These are phyloP conservation scores for Rhinella marina DNA, from an alignment of 2,797 vertebrate genomes.

Conservation along the genomic window DNA sequence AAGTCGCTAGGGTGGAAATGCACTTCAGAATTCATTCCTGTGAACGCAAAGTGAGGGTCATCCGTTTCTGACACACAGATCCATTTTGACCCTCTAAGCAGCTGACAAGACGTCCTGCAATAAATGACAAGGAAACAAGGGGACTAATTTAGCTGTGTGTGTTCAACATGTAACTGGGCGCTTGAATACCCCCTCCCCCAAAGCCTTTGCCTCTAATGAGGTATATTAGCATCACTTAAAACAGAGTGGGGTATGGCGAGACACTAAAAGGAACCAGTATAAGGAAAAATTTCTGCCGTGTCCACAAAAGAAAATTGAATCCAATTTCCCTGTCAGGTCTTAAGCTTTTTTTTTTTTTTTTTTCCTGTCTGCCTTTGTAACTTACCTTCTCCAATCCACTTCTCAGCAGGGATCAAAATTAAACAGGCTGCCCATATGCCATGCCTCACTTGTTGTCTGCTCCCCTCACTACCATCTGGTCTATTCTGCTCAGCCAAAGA, in stretches of 20 bases:
- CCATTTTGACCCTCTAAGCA: conserved; percentile 63
- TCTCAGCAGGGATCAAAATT: conserved; percentile 92
- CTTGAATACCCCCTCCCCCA: not conserved
- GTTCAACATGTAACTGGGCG: conserved; percentile 17
- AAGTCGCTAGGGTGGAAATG: conserved; percentile 25
- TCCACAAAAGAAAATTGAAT: conserved; percentile 65
- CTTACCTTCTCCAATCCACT: conserved; percentile 74
- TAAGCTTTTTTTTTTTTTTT: conserved; percentile 13
- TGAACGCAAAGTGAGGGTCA: not conserved
- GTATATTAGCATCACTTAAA: conserved; percentile 31
- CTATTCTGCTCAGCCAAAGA: conserved; percentile 85
- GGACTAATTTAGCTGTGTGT: conserved; percentile 63
- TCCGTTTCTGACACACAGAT: conserved; percentile 2
- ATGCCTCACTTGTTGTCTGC: conserved; percentile 92
- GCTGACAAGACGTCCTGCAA: conserved; percentile 64
- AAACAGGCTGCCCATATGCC: conserved; percentile 99
- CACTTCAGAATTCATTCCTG: not conserved
- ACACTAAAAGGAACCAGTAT: conserved; percentile 21
- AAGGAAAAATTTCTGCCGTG: conserved; percentile 52
- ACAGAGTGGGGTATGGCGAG: not conserved
- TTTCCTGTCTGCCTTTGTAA: conserved; percentile 68
- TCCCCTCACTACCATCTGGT: conserved; percentile 95
- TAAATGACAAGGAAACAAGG: conserved; percentile 61
- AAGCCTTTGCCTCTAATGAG: conserved; percentile 35
- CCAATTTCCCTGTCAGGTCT: conserved; percentile 65